Evolutionary conservation across 1,140 invertebrate species (phyloP), one percentile per base, ranked within the genome.

Genomic region (Temnothorax curvispinosus): DNA sequence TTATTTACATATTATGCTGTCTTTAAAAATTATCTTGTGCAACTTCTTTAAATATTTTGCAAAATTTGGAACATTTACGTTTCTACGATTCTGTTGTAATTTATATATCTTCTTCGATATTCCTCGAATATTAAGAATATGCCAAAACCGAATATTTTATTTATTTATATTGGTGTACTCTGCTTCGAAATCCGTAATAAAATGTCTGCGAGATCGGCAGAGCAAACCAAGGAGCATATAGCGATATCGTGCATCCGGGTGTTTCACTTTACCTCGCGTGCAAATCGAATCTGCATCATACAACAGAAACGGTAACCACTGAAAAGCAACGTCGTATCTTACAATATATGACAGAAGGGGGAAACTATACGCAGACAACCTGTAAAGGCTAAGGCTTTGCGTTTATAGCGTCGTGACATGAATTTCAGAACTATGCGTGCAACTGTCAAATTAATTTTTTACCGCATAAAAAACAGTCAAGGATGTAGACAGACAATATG

Each of bases 201-300:
- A 78, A 64, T 62, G 2, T 62, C 41, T 60, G 15, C 18, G 21
- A 7, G 60, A 84, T 62, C 27, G 8, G 13, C 52, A 38, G 13
- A 44, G 21, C 50, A 72, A 71, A 72, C 38, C 41, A 9, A 21
- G 18, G 56, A 11, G 27, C 77, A 62, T 38, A 21, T 38, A 21
- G 35, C 76, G 13, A 65, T 80, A 62, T 86, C 82, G 69, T 72
- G 82, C 58, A 89, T 76, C 76, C 76, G 60, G 72, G 32, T 41
- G 71, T 74, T 90, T 91, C 81, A 86, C 60, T 81, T 78, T 74
- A 56, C 38, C 18, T 90, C 58, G 89, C 89, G 81, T 91, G 82
- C 72, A 38, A 81, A 47, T 58, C 54, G 21, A 88, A 76, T 47
- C 56, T 90, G 50, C 50, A 58, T 90, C 75, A 74, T 58, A 64